Evolutionary conservation across 2,797 vertebrate genomes (phyloP).

Genomic region (Sebastes vulpes): DNA sequence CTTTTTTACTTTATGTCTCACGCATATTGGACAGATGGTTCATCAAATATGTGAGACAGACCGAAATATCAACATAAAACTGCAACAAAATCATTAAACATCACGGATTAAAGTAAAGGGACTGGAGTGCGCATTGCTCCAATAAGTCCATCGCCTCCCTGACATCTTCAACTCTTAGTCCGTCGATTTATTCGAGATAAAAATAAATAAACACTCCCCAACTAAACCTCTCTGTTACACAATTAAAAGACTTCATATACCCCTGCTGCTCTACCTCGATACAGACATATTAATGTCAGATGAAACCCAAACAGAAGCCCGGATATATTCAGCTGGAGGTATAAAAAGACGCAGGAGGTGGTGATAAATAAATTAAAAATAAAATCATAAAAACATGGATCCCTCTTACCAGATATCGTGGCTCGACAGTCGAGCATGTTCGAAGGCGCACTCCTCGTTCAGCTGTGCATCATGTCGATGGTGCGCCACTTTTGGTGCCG

Average conservation of each 20-base stretch:
- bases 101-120: conserved; percentile 13
- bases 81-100: not conserved
- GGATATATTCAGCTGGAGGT: not conserved
- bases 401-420: conserved; percentile 71
- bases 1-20: not conserved
- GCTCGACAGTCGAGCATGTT: conserved; percentile 54
- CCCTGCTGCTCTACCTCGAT: conserved; percentile 4
- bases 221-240: not conserved
- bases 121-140: conserved; percentile 19
- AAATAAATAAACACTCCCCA: not conserved
- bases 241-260: conserved; percentile 33
- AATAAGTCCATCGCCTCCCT: conserved; percentile 20
- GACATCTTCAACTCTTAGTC: conserved; percentile 20
- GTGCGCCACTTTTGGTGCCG: conserved; percentile 79
- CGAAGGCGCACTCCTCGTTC: conserved; percentile 57
- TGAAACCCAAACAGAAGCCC: conserved; percentile 18
- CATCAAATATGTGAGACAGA: not conserved
- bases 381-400: not conserved
- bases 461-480: conserved; percentile 58
- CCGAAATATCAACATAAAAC: not conserved
- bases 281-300: not conserved
- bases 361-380: not conserved
- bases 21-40: not conserved
- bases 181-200: conserved; percentile 18
- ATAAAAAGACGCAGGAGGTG: not conserved